Percentiles rank a stretch among this genome's conserved stretches.
phyloP scores from a whole-genome alignment of 1,140 invertebrate species.

The Conus ventricosus region DNA sequence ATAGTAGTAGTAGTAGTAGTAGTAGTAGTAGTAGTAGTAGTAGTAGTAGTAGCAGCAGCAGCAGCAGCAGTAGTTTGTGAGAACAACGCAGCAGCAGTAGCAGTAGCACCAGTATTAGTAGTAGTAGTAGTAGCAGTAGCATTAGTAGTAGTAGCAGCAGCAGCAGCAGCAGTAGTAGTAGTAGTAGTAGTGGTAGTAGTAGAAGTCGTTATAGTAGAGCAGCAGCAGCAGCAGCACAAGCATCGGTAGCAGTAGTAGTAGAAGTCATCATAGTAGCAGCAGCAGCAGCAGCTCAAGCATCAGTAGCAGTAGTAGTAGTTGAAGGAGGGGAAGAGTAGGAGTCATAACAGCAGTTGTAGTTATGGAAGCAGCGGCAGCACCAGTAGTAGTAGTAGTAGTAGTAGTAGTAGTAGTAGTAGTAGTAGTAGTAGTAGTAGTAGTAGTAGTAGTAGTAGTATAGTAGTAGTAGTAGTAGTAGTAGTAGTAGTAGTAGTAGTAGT shows the following conservation, averaged over 20 bases:
- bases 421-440: conserved; percentile 38
- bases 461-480: too few species aligned
- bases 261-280: too few species aligned
- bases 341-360: too few species aligned
- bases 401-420: conserved; percentile 34
- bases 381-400: too few species aligned
- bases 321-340: conserved; percentile 16
- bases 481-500: conserved; percentile 35
- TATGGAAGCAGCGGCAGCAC: too few species aligned
- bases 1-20: too few species aligned
- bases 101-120: too few species aligned
- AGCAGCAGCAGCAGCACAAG: too few species aligned
- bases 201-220: conserved; percentile 32
- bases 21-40: conserved; percentile 40
- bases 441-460: too few species aligned
- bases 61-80: conserved; percentile 29
- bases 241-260: too few species aligned
- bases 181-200: conserved; percentile 36
- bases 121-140: too few species aligned
- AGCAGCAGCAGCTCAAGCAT: too few species aligned
- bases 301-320: conserved; percentile 30
- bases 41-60: conserved; percentile 40
- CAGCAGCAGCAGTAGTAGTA: conserved; percentile 39
- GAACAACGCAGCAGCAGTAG: neutral
- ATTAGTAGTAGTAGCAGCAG: conserved; percentile 38